phyloP scores from a whole-genome alignment of 2,797 vertebrate genomes.

The Falco peregrinus region DNA sequence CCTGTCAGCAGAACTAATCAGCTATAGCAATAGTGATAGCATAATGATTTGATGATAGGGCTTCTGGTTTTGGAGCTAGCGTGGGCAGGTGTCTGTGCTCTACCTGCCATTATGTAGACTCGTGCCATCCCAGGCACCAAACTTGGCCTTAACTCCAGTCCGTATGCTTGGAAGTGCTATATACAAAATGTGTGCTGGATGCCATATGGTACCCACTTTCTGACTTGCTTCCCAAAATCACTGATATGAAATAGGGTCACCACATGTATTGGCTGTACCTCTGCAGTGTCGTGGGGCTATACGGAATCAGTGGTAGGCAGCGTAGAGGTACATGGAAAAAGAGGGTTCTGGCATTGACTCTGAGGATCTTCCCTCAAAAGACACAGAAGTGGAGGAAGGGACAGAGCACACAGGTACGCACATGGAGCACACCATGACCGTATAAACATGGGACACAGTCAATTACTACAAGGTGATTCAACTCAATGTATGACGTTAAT shows the following conservation, averaged over 20 bases:
- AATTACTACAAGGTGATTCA: neutral
- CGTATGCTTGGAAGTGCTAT: neutral
- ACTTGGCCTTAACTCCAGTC: neutral
- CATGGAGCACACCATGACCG: neutral
- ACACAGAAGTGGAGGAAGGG: neutral
- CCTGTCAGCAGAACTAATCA: constrained; percentile 28
- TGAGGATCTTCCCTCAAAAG: neutral
- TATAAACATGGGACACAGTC: no score
- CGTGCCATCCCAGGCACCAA: accelerated
- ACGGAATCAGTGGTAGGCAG: neutral
- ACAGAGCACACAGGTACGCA: neutral
- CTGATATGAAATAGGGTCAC: neutral
- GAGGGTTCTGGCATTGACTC: neutral
- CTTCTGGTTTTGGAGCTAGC: neutral
- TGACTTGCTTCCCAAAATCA: neutral
- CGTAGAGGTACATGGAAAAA: neutral
- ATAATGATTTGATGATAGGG: neutral
- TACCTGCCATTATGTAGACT: neutral
- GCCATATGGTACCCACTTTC: neutral
- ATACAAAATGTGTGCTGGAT: neutral
- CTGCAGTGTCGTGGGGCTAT: neutral
- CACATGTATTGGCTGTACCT: neutral
- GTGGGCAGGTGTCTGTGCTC: neutral
- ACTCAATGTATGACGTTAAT: neutral
- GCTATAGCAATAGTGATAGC: neutral